Evolutionary conservation across 2,888 invertebrate genomes (phyloP).

Genomic region (Lasioglossum pauxillum): DNA sequence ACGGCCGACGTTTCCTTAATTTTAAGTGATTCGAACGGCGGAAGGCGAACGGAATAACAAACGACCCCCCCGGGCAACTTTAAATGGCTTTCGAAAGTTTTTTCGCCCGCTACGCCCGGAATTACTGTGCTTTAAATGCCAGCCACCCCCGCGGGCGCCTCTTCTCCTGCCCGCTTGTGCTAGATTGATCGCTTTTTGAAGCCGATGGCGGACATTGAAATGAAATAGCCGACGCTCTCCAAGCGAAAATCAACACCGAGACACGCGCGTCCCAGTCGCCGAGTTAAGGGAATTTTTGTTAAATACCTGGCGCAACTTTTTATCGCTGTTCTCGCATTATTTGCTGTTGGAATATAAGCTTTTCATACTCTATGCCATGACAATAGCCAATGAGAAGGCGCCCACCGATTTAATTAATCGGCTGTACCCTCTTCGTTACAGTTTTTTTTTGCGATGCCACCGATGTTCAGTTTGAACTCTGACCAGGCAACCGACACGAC

Average conservation of each 20-base stretch:
- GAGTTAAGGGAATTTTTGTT: background rate
- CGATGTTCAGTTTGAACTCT: too few relatives aligned
- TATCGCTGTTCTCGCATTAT: background rate
- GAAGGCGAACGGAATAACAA: slow-evolving; percentile 25
- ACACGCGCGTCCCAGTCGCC: background rate
- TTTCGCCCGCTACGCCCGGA: slow-evolving; percentile 1
- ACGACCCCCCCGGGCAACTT: slow-evolving; percentile 36
- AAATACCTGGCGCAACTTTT: background rate
- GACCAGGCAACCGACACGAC: too few relatives aligned
- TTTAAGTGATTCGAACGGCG: slow-evolving; percentile 45
- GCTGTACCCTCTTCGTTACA: too few relatives aligned
- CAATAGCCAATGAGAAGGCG: too few relatives aligned
- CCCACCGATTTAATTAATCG: too few relatives aligned
- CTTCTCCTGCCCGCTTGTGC: background rate
- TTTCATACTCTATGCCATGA: too few relatives aligned
- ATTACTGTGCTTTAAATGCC: slow-evolving; percentile 45
- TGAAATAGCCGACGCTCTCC: background rate
- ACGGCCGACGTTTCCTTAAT: slow-evolving; percentile 43
- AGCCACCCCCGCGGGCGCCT: slow-evolving; percentile 9
- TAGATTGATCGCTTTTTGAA: background rate
- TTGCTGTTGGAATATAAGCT: too few relatives aligned
- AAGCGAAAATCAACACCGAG: background rate
- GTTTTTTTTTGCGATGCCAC: too few relatives aligned
- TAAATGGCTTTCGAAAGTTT: slow-evolving; percentile 62
- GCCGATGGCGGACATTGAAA: background rate